Evolutionary conservation across 2,888 invertebrate genomes (phyloP).

Genomic region (Metacarcinus magister): DNA sequence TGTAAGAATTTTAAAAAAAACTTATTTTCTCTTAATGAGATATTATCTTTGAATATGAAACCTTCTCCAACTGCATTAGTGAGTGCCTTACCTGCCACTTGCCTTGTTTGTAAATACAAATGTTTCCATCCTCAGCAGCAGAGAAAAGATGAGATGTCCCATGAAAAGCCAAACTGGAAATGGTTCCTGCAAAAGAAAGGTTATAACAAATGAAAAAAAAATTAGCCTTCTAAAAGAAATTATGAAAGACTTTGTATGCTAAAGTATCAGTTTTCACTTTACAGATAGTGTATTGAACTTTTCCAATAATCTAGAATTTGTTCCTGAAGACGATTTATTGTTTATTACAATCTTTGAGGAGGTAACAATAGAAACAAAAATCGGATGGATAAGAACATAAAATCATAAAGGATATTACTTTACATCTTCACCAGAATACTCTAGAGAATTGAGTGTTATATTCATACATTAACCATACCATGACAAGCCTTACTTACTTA

Average conservation of each 20-base stretch:
- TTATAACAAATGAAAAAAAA: slow-evolving; percentile 32
- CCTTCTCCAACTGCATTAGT: neutral
- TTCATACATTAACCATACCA: neutral
- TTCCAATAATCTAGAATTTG: no score
- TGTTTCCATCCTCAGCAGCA: slow-evolving; percentile 93
- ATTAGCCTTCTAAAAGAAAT: neutral
- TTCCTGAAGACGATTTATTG: no score
- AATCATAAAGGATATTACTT: no score
- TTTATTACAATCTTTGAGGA: no score
- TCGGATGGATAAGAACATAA: no score
- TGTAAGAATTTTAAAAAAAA: neutral
- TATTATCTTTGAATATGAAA: neutral
- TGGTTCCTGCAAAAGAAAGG: slow-evolving; percentile 86
- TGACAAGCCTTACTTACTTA: slow-evolving; percentile 84
- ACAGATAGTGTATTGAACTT: no score
- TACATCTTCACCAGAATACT: no score
- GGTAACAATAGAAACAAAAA: no score
- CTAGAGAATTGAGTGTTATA: no score
- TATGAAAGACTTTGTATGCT: no score
- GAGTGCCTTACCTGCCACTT: slow-evolving; percentile 88
- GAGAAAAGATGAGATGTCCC: slow-evolving; percentile 91
- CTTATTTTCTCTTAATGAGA: no score
- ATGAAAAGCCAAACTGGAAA: slow-evolving; percentile 91
- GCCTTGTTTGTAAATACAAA: slow-evolving; percentile 92
- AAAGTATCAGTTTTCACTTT: no score